Conservation (phyloP, 2,888 invertebrate species). For the Epirrhoe alternata region DNA sequence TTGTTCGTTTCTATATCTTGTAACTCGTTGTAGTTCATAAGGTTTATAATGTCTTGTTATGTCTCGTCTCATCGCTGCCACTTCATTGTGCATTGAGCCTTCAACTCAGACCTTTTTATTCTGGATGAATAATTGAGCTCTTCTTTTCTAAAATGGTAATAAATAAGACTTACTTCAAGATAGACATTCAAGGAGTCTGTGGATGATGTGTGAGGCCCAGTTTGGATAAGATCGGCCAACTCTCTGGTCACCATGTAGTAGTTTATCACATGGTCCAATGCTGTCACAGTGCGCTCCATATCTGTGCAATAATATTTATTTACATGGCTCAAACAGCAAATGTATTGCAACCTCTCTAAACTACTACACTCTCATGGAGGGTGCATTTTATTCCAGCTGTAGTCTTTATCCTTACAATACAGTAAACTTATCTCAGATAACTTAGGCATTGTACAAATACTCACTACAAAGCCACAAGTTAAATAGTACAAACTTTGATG, state of each 20-base stretch:
- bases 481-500: slow-evolving; percentile 90
- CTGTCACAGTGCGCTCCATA: slow-evolving; percentile 94
- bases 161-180: slow-evolving; percentile 63
- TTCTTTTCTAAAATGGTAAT: background rate
- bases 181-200: slow-evolving; percentile 83
- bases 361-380: too few species aligned
- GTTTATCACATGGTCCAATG: slow-evolving; percentile 96
- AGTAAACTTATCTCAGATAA: too few species aligned
- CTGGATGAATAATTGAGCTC: background rate
- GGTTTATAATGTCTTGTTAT: too few species aligned
- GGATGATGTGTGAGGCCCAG: slow-evolving; percentile 90
- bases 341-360: background rate
- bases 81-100: too few species aligned
- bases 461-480: too few species aligned
- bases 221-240: slow-evolving; percentile 93
- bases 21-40: too few species aligned
- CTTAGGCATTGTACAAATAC: too few species aligned
- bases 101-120: background rate
- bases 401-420: too few species aligned
- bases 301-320: slow-evolving; percentile 83
- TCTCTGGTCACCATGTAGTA: slow-evolving; percentile 98
- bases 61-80: too few species aligned
- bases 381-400: too few species aligned
- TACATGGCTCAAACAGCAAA: background rate
- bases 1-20: too few species aligned